Base-by-base conservation (phyloP, 2,113 vertebrate genomes). In the Phasianus colchicus region DNA sequence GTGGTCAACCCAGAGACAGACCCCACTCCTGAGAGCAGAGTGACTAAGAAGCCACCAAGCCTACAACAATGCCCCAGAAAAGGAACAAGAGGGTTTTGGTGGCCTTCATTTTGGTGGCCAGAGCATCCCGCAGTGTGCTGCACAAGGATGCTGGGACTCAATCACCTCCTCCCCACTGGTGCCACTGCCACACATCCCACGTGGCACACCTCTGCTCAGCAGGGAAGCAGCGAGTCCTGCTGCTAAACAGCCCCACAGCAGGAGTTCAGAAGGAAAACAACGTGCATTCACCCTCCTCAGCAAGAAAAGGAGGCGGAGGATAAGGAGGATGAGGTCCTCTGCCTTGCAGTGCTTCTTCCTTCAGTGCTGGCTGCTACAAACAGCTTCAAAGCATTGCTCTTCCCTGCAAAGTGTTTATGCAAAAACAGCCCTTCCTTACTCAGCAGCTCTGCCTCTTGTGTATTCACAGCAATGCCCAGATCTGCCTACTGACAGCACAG, bases 141-240 rank as follows among this genome's bases (percentile, higher is more conserved):
- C 54, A 61, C 27, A 30, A n/a, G 48, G 63, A 43, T 30, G 54
- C 29, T 0, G 2, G 72, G 25, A 13, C 75, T 34, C 1, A 0
- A 83, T 71, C 66, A 47, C 29, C 43, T 86, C 67, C 58, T 64
- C 52, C 32, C 47, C 43, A 0, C 0, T 34, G 42, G 67, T 43
- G 6, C 16, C 0, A 0, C 47, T 5, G 72, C 80, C 1, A 0
- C 13, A 10, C 45, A 81, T 45, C 43, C 87, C 32, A 22, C 29
- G 1, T 0, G 0, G 45, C 50, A 24, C 2, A 0, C 25, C 74
- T 66, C 61, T 0, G 0, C 83, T 83, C 1, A 0, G 60, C 66
- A 82, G 48, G 1, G 0, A 38, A 88, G 45, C 2, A 0, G 34
- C 52, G 60, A 73, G 40, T 52, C 57, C 55, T 64, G 74, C 82